phyloP scores from a whole-genome alignment of 2,113 vertebrate species.

The Zosterops borbonicus region DNA sequence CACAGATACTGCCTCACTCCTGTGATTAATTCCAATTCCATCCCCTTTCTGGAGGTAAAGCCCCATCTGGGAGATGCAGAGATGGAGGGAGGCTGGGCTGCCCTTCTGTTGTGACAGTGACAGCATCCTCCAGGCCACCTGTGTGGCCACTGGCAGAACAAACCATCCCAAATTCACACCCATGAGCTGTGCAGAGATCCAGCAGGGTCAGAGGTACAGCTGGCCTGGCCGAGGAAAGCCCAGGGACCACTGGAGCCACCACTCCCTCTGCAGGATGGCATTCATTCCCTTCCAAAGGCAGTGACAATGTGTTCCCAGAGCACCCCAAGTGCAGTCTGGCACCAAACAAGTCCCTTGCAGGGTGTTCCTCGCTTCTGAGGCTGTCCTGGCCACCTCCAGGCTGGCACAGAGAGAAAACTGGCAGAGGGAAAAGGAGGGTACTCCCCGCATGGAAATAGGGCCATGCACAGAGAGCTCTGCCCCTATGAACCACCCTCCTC shows the following conservation, averaged over 20 bases:
- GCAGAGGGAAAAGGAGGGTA: neutral
- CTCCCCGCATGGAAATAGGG: neutral
- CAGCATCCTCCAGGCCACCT: neutral
- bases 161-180: neutral
- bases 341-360: neutral
- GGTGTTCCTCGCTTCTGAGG: neutral
- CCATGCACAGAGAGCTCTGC: neutral
- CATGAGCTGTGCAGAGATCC: neutral
- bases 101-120: neutral
- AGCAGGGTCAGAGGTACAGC: neutral
- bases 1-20: neutral
- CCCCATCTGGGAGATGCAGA: neutral
- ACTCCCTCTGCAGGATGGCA: neutral
- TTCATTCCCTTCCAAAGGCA: neutral
- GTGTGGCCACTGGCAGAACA: neutral
- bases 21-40: neutral
- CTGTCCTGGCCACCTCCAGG: neutral
- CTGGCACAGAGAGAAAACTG: neutral
- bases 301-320: neutral
- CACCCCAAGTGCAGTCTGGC: neutral
- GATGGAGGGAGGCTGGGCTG: neutral
- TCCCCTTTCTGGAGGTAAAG: neutral
- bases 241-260: neutral
- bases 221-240: neutral
- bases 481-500: constrained; percentile 11